Evolutionary conservation across 2,797 vertebrate genomes (phyloP).

Genomic region (Fratercula arctica): DNA sequence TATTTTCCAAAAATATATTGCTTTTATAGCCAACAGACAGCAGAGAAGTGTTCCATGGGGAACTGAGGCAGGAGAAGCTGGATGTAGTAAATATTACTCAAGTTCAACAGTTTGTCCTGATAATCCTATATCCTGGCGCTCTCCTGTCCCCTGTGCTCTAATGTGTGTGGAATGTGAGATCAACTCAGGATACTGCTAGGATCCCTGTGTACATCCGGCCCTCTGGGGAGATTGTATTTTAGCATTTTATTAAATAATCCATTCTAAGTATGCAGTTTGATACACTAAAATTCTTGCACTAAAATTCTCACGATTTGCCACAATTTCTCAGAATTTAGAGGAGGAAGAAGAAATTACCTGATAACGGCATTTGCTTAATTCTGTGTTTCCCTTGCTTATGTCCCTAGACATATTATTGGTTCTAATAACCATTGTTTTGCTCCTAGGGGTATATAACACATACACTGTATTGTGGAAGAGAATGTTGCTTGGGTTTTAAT

Average conservation of each 20-base stretch:
- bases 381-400: not conserved
- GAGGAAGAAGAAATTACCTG: not conserved
- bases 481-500: not conserved
- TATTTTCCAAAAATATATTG: not conserved
- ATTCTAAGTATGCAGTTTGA: not conserved
- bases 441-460: not conserved
- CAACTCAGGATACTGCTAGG: not conserved
- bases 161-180: not conserved
- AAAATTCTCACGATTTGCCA: not conserved
- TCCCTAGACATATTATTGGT: not conserved
- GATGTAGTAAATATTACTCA: not conserved
- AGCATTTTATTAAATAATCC: not conserved
- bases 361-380: not conserved
- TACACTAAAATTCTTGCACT: not conserved
- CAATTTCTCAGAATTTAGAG: not conserved
- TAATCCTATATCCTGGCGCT: not conserved
- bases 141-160: not conserved
- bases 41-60: not conserved
- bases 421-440: not conserved
- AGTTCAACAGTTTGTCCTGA: not conserved
- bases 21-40: not conserved
- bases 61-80: not conserved
- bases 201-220: not conserved
- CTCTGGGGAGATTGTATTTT: not conserved
- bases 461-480: not conserved